Evolutionary conservation across 2,888 invertebrate species (phyloP).

Genomic region (Timandra comae): DNA sequence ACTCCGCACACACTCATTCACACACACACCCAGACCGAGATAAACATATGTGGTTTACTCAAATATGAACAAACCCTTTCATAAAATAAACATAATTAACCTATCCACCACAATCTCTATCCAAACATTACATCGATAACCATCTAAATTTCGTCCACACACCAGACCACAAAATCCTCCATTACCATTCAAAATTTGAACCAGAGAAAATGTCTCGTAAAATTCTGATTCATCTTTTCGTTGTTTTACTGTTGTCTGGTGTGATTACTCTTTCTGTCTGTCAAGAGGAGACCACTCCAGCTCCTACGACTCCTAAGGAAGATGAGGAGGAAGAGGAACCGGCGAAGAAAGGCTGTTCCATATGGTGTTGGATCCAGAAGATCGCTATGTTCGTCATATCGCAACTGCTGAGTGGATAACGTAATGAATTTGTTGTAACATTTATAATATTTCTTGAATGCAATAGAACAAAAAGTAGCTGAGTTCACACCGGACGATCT

Average conservation of each 20-base stretch:
- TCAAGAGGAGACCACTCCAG: conserved; percentile 51
- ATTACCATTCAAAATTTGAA: neutral
- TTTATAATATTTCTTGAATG: no score
- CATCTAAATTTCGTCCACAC: neutral
- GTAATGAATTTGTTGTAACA: no score
- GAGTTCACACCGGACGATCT: no score
- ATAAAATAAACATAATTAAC: no score
- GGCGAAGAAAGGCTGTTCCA: conserved; percentile 57
- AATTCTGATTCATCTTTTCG: conserved; percentile 28
- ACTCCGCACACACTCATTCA: no score
- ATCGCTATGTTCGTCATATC: conserved; percentile 70
- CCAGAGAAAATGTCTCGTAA: conserved; percentile 27
- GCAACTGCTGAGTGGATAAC: conserved; percentile 56
- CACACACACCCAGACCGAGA: no score
- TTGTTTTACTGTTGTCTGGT: conserved; percentile 33
- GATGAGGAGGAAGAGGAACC: conserved; percentile 63
- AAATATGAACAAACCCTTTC: no score
- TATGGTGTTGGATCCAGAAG: conserved; percentile 75
- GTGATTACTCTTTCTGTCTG: conserved; percentile 34
- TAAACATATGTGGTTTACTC: no score
- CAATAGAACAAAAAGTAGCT: no score
- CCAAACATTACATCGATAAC: neutral
- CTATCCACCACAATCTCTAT: neutral
- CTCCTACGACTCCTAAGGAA: conserved; percentile 39
- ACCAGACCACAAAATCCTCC: neutral